A percentile compares a stretch with the other conserved stretches of the same genome.
These are phyloP conservation scores for Agrochola circellaris DNA, from an alignment of 2,888 invertebrate genomes.

Conservation along the genomic window DNA sequence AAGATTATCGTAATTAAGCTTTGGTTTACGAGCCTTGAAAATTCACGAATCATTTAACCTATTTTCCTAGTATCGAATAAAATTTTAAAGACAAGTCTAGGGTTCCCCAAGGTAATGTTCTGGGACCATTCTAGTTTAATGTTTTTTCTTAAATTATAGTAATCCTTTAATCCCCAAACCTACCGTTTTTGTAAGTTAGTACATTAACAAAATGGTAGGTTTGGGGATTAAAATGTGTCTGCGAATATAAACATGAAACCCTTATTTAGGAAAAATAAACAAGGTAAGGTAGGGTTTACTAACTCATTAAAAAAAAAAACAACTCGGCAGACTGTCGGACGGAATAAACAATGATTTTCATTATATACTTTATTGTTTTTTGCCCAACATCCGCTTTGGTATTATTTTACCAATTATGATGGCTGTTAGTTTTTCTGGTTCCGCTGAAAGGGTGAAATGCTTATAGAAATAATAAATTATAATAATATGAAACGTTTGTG, in stretches of 20 bases:
- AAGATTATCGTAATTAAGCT: slow-evolving; percentile 15
- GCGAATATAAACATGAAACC: slow-evolving; percentile 1
- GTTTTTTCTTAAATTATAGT: not conserved
- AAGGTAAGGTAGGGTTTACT: slow-evolving; percentile 4
- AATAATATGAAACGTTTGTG: not conserved
- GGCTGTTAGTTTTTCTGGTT: not conserved
- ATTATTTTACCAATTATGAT: slow-evolving; percentile 11
- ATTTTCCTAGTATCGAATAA: not conserved
- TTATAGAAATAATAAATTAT: not conserved
- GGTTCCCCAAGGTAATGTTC: not conserved
- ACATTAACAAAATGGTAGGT: not conserved
- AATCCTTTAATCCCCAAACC: too few species aligned
- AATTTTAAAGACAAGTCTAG: not conserved
- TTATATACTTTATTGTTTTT: not conserved
- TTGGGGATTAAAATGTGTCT: not conserved
- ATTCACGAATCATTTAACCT: not conserved
- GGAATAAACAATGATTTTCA: slow-evolving; percentile 21
- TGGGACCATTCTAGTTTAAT: not conserved
- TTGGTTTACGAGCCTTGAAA: slow-evolving; percentile 1
- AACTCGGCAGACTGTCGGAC: not conserved
- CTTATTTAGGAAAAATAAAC: slow-evolving; percentile 24
- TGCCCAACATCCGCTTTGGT: not conserved
- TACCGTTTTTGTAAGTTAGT: not conserved
- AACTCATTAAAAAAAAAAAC: slow-evolving; percentile 18
- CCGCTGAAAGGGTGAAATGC: not conserved